Evolutionary conservation across 2,113 vertebrate species (phyloP), one percentile per base, ranked within the genome.

Genomic region (Elaphurus davidianus): DNA sequence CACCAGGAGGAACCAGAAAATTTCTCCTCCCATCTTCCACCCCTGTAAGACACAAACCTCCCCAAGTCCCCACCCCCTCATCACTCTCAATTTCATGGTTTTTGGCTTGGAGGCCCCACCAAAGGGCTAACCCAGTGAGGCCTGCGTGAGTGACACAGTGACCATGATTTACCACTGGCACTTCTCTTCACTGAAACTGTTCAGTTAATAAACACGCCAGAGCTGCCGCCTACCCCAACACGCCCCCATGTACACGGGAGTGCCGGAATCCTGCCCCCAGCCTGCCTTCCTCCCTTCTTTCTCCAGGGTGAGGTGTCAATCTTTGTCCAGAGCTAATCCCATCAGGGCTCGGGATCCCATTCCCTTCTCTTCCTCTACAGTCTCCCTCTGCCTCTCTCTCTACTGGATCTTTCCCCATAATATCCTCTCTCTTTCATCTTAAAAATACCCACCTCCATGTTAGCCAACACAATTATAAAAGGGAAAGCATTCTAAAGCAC

Each of bases 211-310:
- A 71, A 52, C 43, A 71, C 43, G 10, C 33, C 2, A 15, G 33
- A 67, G 50, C 57, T 21, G 10, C 59, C 14, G 1, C 57, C n/a
- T 23, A 40, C 64, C 36, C 27, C 9, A 14, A 4, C 36, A 52
- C 0, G 1, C 33, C 67, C 33, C 54, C 33, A 2, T 1, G 15
- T n/a, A 1, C 71, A 40, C 71, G 14, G 36, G 23, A 27, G 21
- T 14, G 36, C 23, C 3, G 0, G 71, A 7, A 76, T 76, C 40
- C 36, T 43, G 40, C n/a, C 14, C 36, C 28, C 36, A n/a, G 33
- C 36, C 50, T 30, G 8, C 43, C 6, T 59, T 52, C 14, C 52
- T 60, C 59, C 59, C 30, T 54, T 33, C 52, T 45, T 54, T 86
- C 59, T 93, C 43, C 21, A 62, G 64, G 43, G 54, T 10, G 30